Evolutionary conservation across 2,797 vertebrate species (phyloP).

Genomic region (Lepus townsendii): DNA sequence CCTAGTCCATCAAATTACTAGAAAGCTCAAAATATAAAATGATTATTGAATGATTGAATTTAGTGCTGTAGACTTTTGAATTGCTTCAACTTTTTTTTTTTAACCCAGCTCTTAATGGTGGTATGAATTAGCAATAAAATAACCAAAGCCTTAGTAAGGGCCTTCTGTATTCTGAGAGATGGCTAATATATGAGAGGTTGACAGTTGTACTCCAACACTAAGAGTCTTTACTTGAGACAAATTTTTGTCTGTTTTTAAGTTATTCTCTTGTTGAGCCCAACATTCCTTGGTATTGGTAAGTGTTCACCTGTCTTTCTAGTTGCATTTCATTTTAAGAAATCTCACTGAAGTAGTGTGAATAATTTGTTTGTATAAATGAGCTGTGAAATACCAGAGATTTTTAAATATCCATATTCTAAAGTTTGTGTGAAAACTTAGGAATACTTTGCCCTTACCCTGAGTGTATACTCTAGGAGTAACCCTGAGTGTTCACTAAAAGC

Average conservation of each 20-base stretch:
- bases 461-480: conserved; percentile 40
- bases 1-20: conserved; percentile 46
- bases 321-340: conserved; percentile 71
- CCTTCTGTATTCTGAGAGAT: conserved; percentile 17
- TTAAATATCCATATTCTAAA: conserved; percentile 58
- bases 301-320: conserved; percentile 58
- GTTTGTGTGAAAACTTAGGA: conserved; percentile 40
- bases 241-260: conserved; percentile 65
- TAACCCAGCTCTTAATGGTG: conserved; percentile 17
- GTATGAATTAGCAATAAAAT: conserved; percentile 65
- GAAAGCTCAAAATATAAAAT: conserved; percentile 63
- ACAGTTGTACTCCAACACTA: not conserved
- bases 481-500: conserved; percentile 2
- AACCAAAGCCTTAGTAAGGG: conserved; percentile 35
- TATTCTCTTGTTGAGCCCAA: conserved; percentile 64
- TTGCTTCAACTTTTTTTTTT: conserved; percentile 58
- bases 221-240: conserved; percentile 50
- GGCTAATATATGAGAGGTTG: not conserved
- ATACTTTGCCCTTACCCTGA: not conserved
- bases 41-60: conserved; percentile 65
- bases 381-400: conserved; percentile 68
- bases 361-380: conserved; percentile 61
- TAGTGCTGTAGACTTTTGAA: not conserved
- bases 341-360: conserved; percentile 63
- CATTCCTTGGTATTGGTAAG: conserved; percentile 58